These are phyloP conservation scores for Xiphorhynchus elegans DNA, from an alignment of 2,113 vertebrate genomes.

Conservation along the genomic window DNA sequence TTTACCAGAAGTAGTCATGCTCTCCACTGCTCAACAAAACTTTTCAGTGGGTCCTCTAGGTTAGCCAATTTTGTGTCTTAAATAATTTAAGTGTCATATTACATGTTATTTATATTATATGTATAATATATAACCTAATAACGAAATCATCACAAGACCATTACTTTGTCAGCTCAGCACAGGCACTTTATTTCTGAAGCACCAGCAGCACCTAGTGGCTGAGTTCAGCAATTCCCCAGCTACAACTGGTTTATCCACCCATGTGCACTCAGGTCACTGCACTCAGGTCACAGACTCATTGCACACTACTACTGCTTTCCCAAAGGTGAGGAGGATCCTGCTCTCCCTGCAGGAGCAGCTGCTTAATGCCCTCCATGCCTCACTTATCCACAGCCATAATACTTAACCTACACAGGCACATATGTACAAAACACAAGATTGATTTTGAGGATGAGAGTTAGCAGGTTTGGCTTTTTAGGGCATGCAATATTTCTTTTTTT, in stretches of 20 bases:
- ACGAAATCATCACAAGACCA: rapidly evolving
- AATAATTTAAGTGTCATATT: background rate
- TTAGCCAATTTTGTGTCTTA: background rate
- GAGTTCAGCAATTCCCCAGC: background rate
- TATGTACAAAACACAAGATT: rapidly evolving
- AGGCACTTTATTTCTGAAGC: background rate
- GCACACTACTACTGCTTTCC: background rate
- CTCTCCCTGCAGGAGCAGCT: background rate
- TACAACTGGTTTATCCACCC: background rate
- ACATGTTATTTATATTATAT: background rate
- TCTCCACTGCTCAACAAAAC: background rate
- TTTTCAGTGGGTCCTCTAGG: background rate
- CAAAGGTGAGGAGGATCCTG: background rate
- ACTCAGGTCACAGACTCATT: background rate
- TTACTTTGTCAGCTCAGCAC: background rate
- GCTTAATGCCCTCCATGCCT: background rate
- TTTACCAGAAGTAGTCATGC: background rate
- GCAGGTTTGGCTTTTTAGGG: background rate
- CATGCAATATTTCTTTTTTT: background rate
- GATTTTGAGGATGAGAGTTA: background rate
- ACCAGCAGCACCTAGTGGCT: constrained; percentile 55
- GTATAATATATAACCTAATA: background rate
- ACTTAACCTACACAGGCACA: background rate
- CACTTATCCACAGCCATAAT: background rate
- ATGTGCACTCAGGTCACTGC: rapidly evolving